Evolutionary conservation across 2,113 vertebrate species (phyloP).

Genomic region (Lutjanus erythropterus): DNA sequence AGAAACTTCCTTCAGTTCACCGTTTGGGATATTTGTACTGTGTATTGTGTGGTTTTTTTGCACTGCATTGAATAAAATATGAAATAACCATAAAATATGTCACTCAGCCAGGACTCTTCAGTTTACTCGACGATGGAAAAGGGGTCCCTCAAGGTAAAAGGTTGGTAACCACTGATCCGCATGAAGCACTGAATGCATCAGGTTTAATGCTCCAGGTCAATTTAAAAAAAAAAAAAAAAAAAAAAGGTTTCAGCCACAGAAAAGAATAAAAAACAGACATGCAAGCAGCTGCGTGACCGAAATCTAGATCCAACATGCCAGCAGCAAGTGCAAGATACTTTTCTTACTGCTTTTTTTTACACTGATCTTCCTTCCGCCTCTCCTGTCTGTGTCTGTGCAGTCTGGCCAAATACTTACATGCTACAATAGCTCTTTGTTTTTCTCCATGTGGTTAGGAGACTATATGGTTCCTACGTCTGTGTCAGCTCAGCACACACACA

Average conservation of each 20-base stretch:
- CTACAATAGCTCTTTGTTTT: conserved; percentile 65
- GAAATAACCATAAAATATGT: too few species aligned
- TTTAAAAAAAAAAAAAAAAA: too few species aligned
- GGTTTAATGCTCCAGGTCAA: too few species aligned
- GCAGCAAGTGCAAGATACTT: neutral
- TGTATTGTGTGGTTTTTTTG: too few species aligned
- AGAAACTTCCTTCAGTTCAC: too few species aligned
- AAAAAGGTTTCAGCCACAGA: neutral
- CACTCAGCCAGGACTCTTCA: too few species aligned
- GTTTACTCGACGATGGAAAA: too few species aligned
- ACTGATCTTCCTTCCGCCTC: conserved; percentile 2
- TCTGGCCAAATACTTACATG: conserved; percentile 29
- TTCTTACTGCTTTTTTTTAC: neutral
- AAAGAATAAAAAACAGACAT: neutral
- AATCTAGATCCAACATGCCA: neutral
- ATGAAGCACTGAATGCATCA: too few species aligned
- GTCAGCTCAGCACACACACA: conserved; percentile 2
- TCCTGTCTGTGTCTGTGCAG: conserved; percentile 10
- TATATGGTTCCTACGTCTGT: conserved; percentile 20
- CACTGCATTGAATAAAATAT: too few species aligned
- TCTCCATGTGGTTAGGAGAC: conserved; percentile 38
- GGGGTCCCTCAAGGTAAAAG: too few species aligned
- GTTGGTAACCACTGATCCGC: too few species aligned
- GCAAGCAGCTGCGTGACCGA: neutral
- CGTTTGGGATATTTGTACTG: too few species aligned